Evolutionary conservation across 2,113 vertebrate species (phyloP).

Genomic region (Hypanus sabinus): DNA sequence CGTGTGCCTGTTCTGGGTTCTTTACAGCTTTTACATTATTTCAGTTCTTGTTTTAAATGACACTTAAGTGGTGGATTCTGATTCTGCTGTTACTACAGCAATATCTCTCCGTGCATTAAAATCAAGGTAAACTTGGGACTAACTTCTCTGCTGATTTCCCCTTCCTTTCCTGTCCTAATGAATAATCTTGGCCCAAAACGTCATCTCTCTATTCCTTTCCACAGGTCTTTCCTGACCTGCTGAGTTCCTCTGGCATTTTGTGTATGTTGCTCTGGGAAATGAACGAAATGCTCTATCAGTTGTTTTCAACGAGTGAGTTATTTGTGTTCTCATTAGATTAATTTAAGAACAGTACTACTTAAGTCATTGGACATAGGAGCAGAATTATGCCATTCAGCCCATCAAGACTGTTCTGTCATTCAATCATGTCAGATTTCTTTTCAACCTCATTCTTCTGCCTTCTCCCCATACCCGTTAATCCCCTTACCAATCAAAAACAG

Average conservation of each 20-base stretch:
- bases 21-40: not conserved
- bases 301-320: not conserved
- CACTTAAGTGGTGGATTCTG: not conserved
- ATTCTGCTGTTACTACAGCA: not conserved
- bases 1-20: not conserved
- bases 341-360: not conserved
- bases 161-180: too few relatives aligned
- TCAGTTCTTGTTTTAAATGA: not conserved
- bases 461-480: too few relatives aligned
- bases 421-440: too few relatives aligned
- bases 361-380: too few relatives aligned
- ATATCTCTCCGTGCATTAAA: not conserved
- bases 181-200: too few relatives aligned
- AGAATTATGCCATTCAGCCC: too few relatives aligned
- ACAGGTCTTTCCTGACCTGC: too few relatives aligned
- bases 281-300: not conserved
- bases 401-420: too few relatives aligned
- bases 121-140: not conserved
- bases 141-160: not conserved
- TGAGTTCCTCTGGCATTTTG: too few relatives aligned
- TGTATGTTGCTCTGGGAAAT: not conserved
- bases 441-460: too few relatives aligned
- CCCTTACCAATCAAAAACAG: too few relatives aligned
- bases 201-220: too few relatives aligned
- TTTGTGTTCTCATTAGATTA: not conserved